Evolutionary conservation across 2,888 invertebrate genomes (phyloP).

Genomic region (Andrena hattorfiana): DNA sequence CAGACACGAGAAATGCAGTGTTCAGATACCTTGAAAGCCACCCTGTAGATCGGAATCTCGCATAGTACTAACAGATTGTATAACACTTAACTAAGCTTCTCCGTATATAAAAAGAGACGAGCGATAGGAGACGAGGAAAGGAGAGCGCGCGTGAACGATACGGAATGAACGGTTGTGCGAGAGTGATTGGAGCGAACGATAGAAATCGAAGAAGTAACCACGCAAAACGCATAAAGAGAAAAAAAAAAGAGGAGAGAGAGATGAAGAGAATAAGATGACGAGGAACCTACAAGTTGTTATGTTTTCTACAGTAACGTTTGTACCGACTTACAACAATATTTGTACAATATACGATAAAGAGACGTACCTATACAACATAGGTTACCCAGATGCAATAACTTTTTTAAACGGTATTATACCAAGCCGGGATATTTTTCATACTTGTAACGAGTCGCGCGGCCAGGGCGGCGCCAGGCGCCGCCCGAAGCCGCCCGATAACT

Average conservation of each 20-base stretch:
- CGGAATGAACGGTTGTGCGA: constrained; percentile 18
- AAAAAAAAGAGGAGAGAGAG: constrained; percentile 66
- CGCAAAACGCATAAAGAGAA: constrained; percentile 18
- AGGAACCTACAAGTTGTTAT: constrained; percentile 81
- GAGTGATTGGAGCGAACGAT: constrained; percentile 16
- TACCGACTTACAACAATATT: constrained; percentile 84
- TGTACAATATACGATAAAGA: constrained; percentile 82
- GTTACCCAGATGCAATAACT: constrained; percentile 84
- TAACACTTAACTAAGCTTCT: constrained; percentile 80
- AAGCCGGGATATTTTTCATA: constrained; percentile 76
- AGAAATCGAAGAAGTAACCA: constrained; percentile 18
- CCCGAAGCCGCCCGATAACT: constrained; percentile 46
- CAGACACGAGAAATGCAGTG: constrained; percentile 61
- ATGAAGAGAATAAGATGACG: constrained; percentile 63
- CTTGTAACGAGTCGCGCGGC: constrained; percentile 69
- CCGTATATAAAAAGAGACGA: constrained; percentile 69
- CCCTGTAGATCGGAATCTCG: constrained; percentile 73
- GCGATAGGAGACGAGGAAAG: constrained; percentile 46
- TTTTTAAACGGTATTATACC: constrained; percentile 82
- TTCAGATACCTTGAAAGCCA: constrained; percentile 67
- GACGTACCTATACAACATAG: constrained; percentile 82
- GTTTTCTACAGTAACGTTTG: constrained; percentile 85
- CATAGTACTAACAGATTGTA: constrained; percentile 70
- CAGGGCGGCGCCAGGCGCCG: constrained; percentile 12
- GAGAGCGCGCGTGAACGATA: constrained; percentile 21